phyloP scores from a whole-genome alignment of 2,888 invertebrate genomes.

The Chaetogeoica ovagalla region DNA sequence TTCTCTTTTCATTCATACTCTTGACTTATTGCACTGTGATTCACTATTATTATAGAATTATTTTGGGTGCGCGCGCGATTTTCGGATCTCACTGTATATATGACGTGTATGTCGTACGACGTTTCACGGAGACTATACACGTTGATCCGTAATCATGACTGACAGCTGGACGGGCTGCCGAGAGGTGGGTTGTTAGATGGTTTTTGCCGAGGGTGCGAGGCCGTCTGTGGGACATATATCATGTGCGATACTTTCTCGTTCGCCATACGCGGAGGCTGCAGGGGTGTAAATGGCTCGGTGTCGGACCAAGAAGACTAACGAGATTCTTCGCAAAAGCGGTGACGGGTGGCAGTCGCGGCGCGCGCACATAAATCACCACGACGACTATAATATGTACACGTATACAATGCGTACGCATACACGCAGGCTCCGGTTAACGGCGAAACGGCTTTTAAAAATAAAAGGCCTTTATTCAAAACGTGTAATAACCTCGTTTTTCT shows the following conservation, averaged over 20 bases:
- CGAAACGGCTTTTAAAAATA: too few relatives aligned
- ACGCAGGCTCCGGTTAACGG: too few relatives aligned
- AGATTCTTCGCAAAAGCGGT: background rate
- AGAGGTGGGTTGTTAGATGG: background rate
- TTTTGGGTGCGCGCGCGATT: too few relatives aligned
- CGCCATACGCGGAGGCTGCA: background rate
- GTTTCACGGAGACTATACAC: background rate
- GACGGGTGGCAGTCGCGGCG: background rate
- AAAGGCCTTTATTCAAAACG: too few relatives aligned
- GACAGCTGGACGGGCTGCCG: background rate
- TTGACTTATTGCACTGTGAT: too few relatives aligned
- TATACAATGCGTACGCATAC: background rate
- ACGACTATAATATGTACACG: background rate
- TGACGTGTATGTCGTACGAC: too few relatives aligned
- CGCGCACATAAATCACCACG: conserved; percentile 20
- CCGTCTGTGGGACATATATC: too few relatives aligned
- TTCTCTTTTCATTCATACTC: too few relatives aligned
- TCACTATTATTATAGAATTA: too few relatives aligned
- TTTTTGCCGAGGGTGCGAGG: background rate
- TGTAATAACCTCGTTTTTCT: too few relatives aligned
- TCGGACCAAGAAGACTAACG: background rate
- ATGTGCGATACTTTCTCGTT: background rate
- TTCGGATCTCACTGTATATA: too few relatives aligned
- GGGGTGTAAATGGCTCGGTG: background rate
- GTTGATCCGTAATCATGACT: conserved; percentile 4